phyloP scores from a whole-genome alignment of 2,113 vertebrate species.

The Rallus limicola region DNA sequence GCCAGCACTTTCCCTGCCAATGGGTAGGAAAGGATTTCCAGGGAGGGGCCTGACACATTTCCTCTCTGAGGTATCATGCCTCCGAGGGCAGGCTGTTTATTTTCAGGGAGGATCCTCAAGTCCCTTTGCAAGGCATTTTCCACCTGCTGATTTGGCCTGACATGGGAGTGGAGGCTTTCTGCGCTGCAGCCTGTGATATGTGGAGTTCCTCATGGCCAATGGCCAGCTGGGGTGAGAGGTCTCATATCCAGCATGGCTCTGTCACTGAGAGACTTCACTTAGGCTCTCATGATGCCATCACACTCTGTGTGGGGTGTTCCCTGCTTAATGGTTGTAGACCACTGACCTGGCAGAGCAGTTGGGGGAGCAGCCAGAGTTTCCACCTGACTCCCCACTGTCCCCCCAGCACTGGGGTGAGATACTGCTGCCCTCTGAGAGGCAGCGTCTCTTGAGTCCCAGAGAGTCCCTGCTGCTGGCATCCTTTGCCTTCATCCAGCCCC shows the following conservation, averaged over 20 bases:
- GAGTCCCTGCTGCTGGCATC: neutral
- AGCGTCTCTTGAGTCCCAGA: neutral
- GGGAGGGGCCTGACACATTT: neutral
- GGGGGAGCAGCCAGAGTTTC: fast-evolving
- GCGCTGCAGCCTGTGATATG: neutral
- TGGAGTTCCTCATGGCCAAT: neutral
- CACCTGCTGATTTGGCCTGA: neutral
- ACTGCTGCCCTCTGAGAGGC: neutral
- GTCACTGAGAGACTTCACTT: neutral
- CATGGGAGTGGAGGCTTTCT: fast-evolving
- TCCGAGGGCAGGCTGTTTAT: neutral
- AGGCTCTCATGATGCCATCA: neutral
- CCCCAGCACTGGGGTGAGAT: neutral
- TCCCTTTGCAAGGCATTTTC: neutral
- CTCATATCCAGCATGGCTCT: neutral
- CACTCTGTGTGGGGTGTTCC: neutral
- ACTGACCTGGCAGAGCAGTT: neutral
- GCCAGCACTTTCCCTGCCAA: neutral
- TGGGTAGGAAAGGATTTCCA: neutral
- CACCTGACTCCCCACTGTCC: neutral
- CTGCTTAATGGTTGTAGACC: neutral
- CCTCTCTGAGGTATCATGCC: neutral
- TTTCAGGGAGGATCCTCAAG: neutral
- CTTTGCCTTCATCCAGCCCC: neutral
- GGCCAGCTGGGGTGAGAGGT: neutral